Evolutionary conservation across 2,113 vertebrate species (phyloP), one percentile per base, ranked within the genome.

Genomic region (Antennarius striatus): DNA sequence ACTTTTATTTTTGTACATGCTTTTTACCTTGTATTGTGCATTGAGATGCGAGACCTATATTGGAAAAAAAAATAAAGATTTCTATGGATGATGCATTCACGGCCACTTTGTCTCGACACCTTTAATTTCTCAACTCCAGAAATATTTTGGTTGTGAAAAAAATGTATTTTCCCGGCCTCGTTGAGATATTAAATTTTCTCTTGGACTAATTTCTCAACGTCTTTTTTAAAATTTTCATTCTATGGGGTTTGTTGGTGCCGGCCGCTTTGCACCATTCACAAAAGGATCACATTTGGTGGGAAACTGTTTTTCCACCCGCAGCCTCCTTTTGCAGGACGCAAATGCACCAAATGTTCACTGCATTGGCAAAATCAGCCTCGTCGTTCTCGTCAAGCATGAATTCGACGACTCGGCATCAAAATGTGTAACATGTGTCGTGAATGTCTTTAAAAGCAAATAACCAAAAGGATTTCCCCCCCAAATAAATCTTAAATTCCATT

Each of bases 21-120:
- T 84, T 89, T 89, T 81, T 88, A 89, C 74, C 67, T 82, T 89
- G 86, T 89, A 89, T 73, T 88, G 79, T 88, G 80, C 85, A 83
- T 84, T 81, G 68, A 84, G 84, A 83, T 87, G 86, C 88, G 79
- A 87, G 81, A 89, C 82, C 71, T 90, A 89, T 90, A 86, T 88
- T 87, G 88, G 67, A 84, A 76, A 91, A 78, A 84, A 76, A 91
- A 78, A 83, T 90, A 90, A 91, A 91, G 80, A 89, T 90, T 91
- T 90, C 76, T 91, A 90, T 87, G 74, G 84, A 83, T 74, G 77
- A 88, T 87, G 68, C 74, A 81, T 88, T 86, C 81, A 68, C 49
- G n/a, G 10, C 1, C 39, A 30, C 9, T 48, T 60, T 68, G 57
- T 79, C 28, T n/a, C 28, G 59, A 8, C 16, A 50, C 61, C 5